phyloP scores from a whole-genome alignment of 2,113 vertebrate genomes.

The Aptenodytes patagonicus region DNA sequence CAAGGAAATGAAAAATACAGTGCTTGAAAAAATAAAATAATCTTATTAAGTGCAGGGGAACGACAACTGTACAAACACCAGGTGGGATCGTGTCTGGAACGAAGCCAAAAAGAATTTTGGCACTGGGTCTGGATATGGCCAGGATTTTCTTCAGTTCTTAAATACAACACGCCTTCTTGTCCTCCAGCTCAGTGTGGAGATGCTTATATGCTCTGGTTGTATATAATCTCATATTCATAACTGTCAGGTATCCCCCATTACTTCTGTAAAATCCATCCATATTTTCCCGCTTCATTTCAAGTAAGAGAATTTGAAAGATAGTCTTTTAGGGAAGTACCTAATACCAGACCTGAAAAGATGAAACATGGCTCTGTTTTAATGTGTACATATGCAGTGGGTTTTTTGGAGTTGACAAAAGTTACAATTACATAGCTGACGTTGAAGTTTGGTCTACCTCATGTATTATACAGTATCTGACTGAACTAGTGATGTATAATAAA shows the following conservation, averaged over 20 bases:
- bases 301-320: neutral
- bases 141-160: neutral
- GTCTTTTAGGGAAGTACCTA: neutral
- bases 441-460: neutral
- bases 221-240: neutral
- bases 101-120: neutral
- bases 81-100: neutral
- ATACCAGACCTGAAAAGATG: neutral
- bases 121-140: neutral
- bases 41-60: neutral
- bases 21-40: conserved; percentile 6
- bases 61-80: neutral
- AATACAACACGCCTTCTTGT: neutral
- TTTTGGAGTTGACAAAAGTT: neutral
- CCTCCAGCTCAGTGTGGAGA: neutral
- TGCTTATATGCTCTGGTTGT: neutral
- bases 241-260: neutral
- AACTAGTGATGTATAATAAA: neutral
- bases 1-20: conserved; percentile 8
- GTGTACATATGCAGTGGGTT: neutral
- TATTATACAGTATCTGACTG: neutral
- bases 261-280: neutral
- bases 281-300: neutral
- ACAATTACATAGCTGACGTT: neutral
- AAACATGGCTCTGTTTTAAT: neutral